These are phyloP conservation scores for Pluvialis apricaria DNA, from an alignment of 2,113 vertebrate species.

Conservation along the genomic window DNA sequence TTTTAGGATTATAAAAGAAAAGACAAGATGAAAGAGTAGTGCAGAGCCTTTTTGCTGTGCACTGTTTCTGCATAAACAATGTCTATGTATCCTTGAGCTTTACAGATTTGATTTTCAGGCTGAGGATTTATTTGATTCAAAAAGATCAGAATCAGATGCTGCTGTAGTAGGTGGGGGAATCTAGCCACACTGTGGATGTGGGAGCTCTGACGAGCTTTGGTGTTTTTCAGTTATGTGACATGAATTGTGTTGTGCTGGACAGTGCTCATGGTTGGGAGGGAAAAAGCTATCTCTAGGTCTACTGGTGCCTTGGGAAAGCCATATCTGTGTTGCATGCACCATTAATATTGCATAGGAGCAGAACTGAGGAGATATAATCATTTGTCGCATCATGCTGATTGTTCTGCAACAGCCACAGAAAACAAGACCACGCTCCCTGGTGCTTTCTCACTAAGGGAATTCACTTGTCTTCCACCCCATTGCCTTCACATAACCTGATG, in stretches of 20 bases:
- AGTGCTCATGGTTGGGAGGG: neutral
- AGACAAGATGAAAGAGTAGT: neutral
- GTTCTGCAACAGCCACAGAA: neutral
- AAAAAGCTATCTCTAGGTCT: neutral
- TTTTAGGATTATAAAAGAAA: neutral
- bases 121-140: neutral
- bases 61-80: neutral
- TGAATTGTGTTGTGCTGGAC: neutral
- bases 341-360: neutral
- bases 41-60: neutral
- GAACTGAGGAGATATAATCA: neutral
- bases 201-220: neutral
- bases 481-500: neutral
- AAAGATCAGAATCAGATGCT: neutral
- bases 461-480: neutral
- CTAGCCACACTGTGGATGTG: neutral
- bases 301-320: neutral
- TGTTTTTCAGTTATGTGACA: neutral
- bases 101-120: neutral
- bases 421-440: fast-evolving
- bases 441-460: neutral
- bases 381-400: fast-evolving
- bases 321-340: neutral
- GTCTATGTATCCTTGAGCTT: neutral
- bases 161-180: neutral